Evolutionary conservation across 1,140 invertebrate genomes (phyloP), one percentile per base, ranked within the genome.

Genomic region (Drosophila pectinifera): DNA sequence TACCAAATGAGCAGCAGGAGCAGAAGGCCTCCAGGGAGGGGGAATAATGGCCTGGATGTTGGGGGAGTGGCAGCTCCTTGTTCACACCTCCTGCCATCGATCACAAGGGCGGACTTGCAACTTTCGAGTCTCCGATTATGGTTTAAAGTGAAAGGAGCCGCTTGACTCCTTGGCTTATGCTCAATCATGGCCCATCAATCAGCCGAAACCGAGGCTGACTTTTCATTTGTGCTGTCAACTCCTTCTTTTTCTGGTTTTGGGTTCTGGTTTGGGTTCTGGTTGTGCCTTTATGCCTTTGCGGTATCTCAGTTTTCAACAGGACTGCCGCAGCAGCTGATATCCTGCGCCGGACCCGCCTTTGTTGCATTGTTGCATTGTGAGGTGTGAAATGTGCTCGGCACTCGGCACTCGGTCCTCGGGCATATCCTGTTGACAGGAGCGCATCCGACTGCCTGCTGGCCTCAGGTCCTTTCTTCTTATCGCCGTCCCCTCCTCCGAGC

Each of bases 401-500:
- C 76, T 83, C n/a, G n/a, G n/a, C n/a, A n/a, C n/a, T n/a, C 83
- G 69, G 63, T 72, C 62, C 76, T 83, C 83, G 86, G 81, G 84
- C 83, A 89, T 88, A 88, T 88, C 83, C 83, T 88, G 76, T 89
- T 89, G 82, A 86, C 82, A 88, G 78, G 55, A 64, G 65, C 61
- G 58, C 68, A 72, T 41, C 72, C 51, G 61, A 64, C 72, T 69
- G 76, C 67, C 75, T 78, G 64, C 82, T 81, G 68, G 73, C 73
- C 73, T 77, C 42, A 77, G 73, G 74, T 58, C 54, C 74, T 77
- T 74, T 45, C 53, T 73, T 48, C 70, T 73, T 64, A 56, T 75
- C 61, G 51, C 24, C 54, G 36, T 26, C 45, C 38, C 31, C 26
- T 62, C 34, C 34, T 16, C 31, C 31, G 31, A 16, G 49, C 56